phyloP scores from a whole-genome alignment of 2,797 vertebrate genomes.

The Darevskia nairensis region DNA sequence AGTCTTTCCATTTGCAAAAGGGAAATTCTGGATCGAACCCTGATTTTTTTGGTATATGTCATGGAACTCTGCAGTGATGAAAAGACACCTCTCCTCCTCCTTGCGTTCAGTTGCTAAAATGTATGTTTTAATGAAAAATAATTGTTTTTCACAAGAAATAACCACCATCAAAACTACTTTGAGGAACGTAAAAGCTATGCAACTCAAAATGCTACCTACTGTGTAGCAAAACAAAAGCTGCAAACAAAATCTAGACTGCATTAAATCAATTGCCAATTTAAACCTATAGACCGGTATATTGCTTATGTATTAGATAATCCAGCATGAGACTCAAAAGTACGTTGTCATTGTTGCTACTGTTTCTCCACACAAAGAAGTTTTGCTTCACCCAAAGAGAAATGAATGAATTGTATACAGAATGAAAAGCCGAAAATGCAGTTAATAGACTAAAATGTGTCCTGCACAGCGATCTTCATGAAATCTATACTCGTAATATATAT shows the following conservation, averaged over 20 bases:
- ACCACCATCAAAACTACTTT: neutral
- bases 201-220: neutral
- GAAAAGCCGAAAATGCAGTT: slow-evolving; percentile 15
- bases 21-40: neutral
- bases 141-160: slow-evolving; percentile 4
- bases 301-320: slow-evolving; percentile 17
- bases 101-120: neutral
- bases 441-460: neutral
- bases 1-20: neutral
- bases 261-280: neutral
- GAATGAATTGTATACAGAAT: slow-evolving; percentile 2
- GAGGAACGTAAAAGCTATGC: neutral
- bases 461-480: neutral
- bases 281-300: slow-evolving; percentile 11
- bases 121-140: slow-evolving; percentile 13
- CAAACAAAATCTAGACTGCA: neutral
- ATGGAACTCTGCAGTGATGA: neutral
- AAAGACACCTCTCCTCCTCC: neutral
- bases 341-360: slow-evolving; percentile 22
- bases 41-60: neutral
- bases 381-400: slow-evolving; percentile 40
- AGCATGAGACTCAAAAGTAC: slow-evolving; percentile 58
- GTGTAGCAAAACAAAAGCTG: neutral
- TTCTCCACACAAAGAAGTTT: slow-evolving; percentile 53
- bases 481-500: slow-evolving; percentile 11